These are phyloP conservation scores for Cephalopterus ornatus DNA, from an alignment of 2,113 vertebrate genomes.

Conservation along the genomic window DNA sequence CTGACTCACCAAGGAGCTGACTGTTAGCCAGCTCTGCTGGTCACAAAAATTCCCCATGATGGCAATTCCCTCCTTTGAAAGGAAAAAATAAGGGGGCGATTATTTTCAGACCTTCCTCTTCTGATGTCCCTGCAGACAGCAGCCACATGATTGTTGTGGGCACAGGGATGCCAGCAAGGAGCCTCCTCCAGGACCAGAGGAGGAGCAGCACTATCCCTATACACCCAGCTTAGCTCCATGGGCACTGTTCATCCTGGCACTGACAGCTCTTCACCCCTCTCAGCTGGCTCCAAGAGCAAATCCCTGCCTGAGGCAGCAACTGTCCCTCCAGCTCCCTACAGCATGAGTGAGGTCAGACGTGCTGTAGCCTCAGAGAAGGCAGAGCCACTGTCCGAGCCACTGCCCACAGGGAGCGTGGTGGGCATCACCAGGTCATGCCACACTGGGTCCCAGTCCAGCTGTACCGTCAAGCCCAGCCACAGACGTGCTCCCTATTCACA, in stretches of 20 bases:
- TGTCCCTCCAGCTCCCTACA: background rate
- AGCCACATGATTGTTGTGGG: background rate
- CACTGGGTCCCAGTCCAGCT: rapidly evolving
- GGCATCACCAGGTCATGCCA: rapidly evolving
- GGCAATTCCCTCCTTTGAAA: background rate
- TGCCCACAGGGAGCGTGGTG: background rate
- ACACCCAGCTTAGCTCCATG: background rate
- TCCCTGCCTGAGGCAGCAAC: background rate
- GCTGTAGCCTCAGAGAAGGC: background rate
- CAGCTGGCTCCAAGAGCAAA: background rate
- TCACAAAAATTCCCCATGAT: constrained; percentile 19
- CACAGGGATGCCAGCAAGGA: background rate
- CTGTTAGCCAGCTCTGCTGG: background rate
- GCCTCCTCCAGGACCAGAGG: rapidly evolving
- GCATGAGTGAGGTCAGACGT: background rate
- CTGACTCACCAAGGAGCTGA: constrained; percentile 20
- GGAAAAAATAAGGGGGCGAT: constrained; percentile 24
- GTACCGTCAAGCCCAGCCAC: background rate
- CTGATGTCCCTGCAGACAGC: background rate
- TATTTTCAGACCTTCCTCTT: constrained; percentile 61
- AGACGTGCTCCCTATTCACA: rapidly evolving
- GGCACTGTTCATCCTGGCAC: background rate
- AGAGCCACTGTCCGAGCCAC: background rate
- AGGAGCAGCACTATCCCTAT: background rate
- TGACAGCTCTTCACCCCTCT: background rate